Base-by-base conservation (phyloP, 2,888 invertebrate species). In the Cistogaster globosa region DNA sequence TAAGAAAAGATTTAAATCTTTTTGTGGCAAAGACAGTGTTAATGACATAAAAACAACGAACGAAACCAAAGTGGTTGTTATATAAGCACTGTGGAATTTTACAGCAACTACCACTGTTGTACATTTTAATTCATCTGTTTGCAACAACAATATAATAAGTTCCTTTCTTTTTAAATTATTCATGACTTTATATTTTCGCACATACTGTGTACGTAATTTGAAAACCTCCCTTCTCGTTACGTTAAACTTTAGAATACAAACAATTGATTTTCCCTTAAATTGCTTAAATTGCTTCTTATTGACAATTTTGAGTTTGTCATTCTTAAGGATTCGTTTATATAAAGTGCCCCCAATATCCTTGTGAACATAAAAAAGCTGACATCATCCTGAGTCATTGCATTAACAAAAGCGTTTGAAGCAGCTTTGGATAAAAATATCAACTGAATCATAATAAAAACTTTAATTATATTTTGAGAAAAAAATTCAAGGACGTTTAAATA, bases 301-400 rank as follows among this genome's bases (percentile, higher is more conserved):
- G 51, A 57, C 57, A 71, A 58, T 38, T 71, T 82, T 71, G 57
- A 57, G 76, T 69, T 76, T 82, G 69, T 76, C 63, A 82, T 42
- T 76, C 36, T 69, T 76, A 71, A 82, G 82, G 76, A 76, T 82
- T 76, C 82, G 12, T 76, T 36, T 60, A 67, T 51, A 20, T 22
- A 62, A 69, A 45, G n/a, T 62, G 22, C 48, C 36, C 68, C 38
- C 26, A 26, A 26, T 4, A 38, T 53, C 62, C 69, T 68, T 38
- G 32, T 62, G 42, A 48, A 55, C 20, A 71, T n/a, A 7, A 3
- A 20, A 72, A 80, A 32, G 63, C 65, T 72, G 72, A 74, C 80
- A 80, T 74, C 67, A 74, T 74, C 42, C 53, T 65, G 22, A 51
- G 63, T 72, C 72, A 51, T 53, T 65, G 42, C 14, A 51, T 22